Evolutionary conservation across 1,140 invertebrate species (phyloP).

Genomic region (Leptopilina boulardi): DNA sequence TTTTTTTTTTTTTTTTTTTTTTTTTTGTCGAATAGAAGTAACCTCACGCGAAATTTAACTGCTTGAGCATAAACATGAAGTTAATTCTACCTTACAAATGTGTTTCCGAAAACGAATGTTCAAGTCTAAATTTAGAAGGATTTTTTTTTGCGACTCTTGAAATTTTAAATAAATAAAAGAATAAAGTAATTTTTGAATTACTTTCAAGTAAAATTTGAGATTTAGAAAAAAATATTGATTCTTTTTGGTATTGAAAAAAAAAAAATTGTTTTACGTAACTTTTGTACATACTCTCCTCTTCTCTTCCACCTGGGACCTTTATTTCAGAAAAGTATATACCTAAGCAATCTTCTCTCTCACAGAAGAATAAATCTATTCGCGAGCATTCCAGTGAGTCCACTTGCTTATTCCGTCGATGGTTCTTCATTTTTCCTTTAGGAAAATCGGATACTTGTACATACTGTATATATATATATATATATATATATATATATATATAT

Average conservation of each 20-base stretch:
- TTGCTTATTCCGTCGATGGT: constrained; percentile 56
- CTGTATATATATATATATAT: no score
- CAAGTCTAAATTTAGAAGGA: not conserved
- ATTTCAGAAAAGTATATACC: constrained; percentile 43
- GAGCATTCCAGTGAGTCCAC: constrained; percentile 47
- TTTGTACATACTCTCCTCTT: not conserved
- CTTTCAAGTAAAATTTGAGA: not conserved
- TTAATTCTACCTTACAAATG: not conserved
- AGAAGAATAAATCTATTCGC: constrained; percentile 48
- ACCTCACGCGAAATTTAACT: constrained; percentile 32
- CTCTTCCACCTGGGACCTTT: constrained; percentile 23
- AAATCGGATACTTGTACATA: constrained; percentile 44
- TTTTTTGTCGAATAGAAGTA: not conserved
- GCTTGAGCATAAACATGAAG: constrained; percentile 24
- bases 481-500: no score
- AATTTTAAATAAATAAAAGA: no score
- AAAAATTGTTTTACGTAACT: not conserved
- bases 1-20: not conserved
- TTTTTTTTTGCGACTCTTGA: no score
- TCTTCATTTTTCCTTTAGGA: constrained; percentile 49
- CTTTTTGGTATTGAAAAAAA: constrained; percentile 35
- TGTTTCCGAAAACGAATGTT: not conserved
- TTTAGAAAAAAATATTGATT: no score
- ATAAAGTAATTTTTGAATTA: no score
- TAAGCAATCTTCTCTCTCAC: constrained; percentile 47